Conservation (phyloP, 2,888 invertebrate species). For the Calameuta idolon region DNA sequence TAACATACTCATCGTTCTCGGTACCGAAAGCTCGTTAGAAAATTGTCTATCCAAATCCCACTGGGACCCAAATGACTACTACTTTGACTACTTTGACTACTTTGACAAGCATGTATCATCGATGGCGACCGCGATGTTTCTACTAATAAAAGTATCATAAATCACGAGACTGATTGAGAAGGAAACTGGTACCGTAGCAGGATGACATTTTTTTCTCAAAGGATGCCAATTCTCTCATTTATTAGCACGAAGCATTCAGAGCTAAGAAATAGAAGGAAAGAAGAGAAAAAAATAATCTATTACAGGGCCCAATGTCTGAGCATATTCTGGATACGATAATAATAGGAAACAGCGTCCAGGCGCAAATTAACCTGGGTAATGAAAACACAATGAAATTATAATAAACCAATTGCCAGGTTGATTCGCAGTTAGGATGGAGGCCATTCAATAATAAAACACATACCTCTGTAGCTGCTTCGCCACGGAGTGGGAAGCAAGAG, state of each 20-base stretch:
- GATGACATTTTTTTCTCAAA: neutral
- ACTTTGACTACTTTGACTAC: neutral
- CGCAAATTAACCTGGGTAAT: slow-evolving; percentile 61
- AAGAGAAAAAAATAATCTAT: neutral
- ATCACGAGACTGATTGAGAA: neutral
- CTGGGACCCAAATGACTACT: neutral
- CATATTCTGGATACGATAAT: slow-evolving; percentile 34
- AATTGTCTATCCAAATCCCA: neutral
- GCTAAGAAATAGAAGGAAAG: neutral
- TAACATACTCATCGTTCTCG: neutral
- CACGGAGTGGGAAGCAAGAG: slow-evolving; percentile 46
- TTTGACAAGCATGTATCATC: neutral
- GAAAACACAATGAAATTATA: slow-evolving; percentile 66
- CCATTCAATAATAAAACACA: slow-evolving; percentile 66
- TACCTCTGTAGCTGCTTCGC: slow-evolving; percentile 33
- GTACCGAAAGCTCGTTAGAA: neutral
- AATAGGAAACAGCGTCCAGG: slow-evolving; percentile 50
- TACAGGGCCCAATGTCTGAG: slow-evolving; percentile 21
- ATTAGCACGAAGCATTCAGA: neutral
- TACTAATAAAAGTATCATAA: neutral
- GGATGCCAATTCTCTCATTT: neutral
- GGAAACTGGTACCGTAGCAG: neutral
- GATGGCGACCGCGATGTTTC: neutral
- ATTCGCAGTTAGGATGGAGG: slow-evolving; percentile 61
- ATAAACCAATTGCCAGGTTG: slow-evolving; percentile 65